phyloP scores from a whole-genome alignment of 2,888 invertebrate genomes.

The Meganola albula region DNA sequence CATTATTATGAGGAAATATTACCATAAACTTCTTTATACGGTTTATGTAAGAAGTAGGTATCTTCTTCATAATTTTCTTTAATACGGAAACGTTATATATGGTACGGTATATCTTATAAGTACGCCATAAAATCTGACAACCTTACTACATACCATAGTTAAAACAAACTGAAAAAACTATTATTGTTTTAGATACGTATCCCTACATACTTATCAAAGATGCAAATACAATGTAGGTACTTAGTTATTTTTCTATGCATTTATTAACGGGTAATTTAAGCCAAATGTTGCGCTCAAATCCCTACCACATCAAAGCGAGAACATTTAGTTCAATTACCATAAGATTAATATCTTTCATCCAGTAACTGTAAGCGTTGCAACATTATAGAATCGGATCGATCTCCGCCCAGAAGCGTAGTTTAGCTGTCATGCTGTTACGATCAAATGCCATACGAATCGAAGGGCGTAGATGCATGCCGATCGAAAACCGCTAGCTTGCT shows the following conservation, averaged over 20 bases:
- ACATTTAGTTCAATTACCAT: constrained; percentile 55
- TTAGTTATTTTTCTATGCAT: constrained; percentile 14
- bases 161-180: no score
- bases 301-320: constrained; percentile 30
- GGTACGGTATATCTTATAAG: no score
- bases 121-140: no score
- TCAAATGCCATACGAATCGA: constrained; percentile 39
- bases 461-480: constrained; percentile 59
- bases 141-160: no score
- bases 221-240: no score
- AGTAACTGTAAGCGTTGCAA: constrained; percentile 66
- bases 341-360: constrained; percentile 45
- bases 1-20: no score
- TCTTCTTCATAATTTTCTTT: no score
- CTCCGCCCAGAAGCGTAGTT: constrained; percentile 40
- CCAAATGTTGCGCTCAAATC: constrained; percentile 23
- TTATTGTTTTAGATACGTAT: no score
- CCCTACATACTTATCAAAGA: no score
- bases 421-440: constrained; percentile 40
- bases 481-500: constrained; percentile 65
- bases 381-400: constrained; percentile 40
- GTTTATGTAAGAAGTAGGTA: no score
- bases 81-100: no score
- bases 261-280: constrained; percentile 23
- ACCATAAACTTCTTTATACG: no score